Percentiles rank a stretch among this genome's conserved stretches.
Evolutionary conservation across 2,113 vertebrate genomes (phyloP).

Genomic region (Cercopithecus mona): DNA sequence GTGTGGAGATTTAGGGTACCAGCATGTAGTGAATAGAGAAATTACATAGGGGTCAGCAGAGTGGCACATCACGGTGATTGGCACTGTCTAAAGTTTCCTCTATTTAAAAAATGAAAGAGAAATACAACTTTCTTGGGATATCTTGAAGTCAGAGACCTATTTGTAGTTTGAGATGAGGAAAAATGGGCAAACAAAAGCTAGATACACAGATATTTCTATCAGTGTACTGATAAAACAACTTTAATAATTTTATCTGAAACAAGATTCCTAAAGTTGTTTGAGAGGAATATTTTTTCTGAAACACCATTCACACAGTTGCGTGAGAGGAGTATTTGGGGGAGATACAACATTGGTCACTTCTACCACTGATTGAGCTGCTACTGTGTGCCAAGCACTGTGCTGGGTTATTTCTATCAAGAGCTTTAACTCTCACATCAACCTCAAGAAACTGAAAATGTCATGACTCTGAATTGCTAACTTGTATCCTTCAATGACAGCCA

Average conservation of each 20-base stretch:
- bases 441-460: background rate
- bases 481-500: background rate
- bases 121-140: background rate
- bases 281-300: background rate
- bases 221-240: background rate
- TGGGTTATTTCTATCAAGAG: background rate
- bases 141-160: background rate
- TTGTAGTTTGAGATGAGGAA: background rate
- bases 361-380: accelerated
- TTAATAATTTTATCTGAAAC: background rate
- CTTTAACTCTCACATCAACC: background rate
- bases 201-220: background rate
- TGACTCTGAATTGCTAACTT: background rate
- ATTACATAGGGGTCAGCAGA: accelerated
- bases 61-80: background rate
- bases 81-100: background rate
- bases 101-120: background rate
- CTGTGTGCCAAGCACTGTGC: background rate
- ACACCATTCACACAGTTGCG: background rate
- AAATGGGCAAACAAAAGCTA: background rate
- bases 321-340: background rate
- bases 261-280: background rate
- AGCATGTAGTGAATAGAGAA: background rate
- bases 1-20: background rate
- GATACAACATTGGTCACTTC: background rate